Evolutionary conservation across 2,888 invertebrate species (phyloP), one percentile per base, ranked within the genome.

Genomic region (Drosophila borborema): DNA sequence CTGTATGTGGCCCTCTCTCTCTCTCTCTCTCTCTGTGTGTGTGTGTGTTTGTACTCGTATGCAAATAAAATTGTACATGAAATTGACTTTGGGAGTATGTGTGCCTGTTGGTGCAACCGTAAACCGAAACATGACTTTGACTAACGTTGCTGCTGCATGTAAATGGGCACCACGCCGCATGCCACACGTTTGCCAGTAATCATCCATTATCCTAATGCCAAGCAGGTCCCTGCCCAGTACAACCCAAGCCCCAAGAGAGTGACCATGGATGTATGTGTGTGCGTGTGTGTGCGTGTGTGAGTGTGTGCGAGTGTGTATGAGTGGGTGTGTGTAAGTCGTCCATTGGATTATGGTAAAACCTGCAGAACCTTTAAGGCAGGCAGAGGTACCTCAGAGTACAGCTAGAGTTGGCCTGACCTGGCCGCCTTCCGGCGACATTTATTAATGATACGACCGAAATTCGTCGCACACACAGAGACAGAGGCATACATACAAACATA

Each of bases 201-300:
- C 91, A 91, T 90, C 86, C 82, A 90, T 90, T 91, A 90, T 91
- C 81, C 82, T 86, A 91, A 90, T 91, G 90, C 86, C 86, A 77
- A 72, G 54, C 76, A 78, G 75, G 86, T 86, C 73, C 86, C 72
- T 54, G 75, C 63, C 71, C 72, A 75, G 64, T 28, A 67, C 77
- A 43, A n/a, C 54, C 64, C 55, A 48, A 63, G 76, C 76, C 72
- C 84, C 51, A 51, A 66, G 79, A 64, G 89, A 72, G 55, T 64
- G 81, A 64, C 72, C 77, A 55, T 55, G 53, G 31, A 10, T 46
- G 46, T 45, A 36, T 61, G 59, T 67, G 46, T 23, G 46, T n/a
- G 4, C 16, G 23, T 8, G 55, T 58, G 53, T 53, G 46, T 20
- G 53, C 38, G 51, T 45, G 60, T 58, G 59, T 60, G 49, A 54